A percentile compares a stretch with the other conserved stretches of the same genome.
Evolutionary conservation across 2,113 vertebrate genomes (phyloP).

Genomic region (Gobio gobio): DNA sequence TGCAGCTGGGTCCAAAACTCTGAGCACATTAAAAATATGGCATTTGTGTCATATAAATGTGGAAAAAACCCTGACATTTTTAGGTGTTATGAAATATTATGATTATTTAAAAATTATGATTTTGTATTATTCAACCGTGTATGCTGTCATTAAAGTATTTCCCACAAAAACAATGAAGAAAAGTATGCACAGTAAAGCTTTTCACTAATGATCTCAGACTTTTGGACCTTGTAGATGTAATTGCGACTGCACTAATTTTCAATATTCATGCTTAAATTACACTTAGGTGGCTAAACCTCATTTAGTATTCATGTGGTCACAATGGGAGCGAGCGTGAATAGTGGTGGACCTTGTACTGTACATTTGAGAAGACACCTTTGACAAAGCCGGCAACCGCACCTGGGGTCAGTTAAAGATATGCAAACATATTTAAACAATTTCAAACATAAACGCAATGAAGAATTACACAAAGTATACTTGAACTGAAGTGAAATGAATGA

Average conservation of each 20-base stretch:
- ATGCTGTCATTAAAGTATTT: too few relatives aligned
- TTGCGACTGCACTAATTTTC: neutral
- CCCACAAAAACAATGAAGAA: too few relatives aligned
- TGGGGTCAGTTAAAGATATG: neutral
- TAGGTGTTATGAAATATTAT: neutral
- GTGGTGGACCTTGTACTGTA: constrained; percentile 1
- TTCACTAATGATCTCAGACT: neutral
- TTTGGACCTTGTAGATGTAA: neutral
- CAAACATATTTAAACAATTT: too few relatives aligned
- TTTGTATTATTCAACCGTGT: too few relatives aligned
- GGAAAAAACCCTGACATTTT: neutral
- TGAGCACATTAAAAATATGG: too few relatives aligned
- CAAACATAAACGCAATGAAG: too few relatives aligned
- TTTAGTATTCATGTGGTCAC: constrained; percentile 30
- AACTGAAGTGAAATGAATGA: too few relatives aligned
- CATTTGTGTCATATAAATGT: neutral
- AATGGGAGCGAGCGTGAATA: neutral
- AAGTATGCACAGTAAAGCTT: neutral
- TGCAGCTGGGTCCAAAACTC: neutral
- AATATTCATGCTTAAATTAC: neutral
- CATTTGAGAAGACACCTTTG: neutral
- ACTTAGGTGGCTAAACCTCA: neutral
- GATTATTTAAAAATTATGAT: neutral
- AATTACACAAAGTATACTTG: too few relatives aligned
- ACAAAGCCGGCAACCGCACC: constrained; percentile 34